These are phyloP conservation scores for Cathartes aura DNA, from an alignment of 2,113 vertebrate species.

Conservation along the genomic window DNA sequence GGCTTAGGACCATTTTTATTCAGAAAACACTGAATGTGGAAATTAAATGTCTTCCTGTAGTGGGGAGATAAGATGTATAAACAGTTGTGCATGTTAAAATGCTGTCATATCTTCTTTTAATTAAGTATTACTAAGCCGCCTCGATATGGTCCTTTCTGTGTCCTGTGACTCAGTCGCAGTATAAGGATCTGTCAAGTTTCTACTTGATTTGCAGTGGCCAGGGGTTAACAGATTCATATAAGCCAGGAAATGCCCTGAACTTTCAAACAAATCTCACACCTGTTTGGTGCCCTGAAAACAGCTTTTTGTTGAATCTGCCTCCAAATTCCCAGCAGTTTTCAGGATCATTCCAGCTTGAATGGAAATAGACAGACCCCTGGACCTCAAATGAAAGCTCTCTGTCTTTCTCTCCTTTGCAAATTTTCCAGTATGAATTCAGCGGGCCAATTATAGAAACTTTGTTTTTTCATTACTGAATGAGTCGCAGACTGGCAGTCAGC, in stretches of 20 bases:
- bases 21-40: background rate
- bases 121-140: background rate
- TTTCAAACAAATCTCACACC: background rate
- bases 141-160: background rate
- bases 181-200: background rate
- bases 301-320: background rate
- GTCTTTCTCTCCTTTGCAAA: background rate
- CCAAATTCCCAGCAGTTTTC: background rate
- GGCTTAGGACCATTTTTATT: background rate
- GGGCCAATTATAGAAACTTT: background rate
- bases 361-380: background rate
- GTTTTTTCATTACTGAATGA: background rate
- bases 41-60: background rate
- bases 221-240: background rate
- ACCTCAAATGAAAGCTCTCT: background rate
- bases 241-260: background rate
- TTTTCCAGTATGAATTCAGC: background rate
- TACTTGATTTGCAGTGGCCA: background rate
- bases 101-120: conserved; percentile 14
- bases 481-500: background rate
- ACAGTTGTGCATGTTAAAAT: background rate
- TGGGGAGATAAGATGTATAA: background rate
- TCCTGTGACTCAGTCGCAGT: background rate
- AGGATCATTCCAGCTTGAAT: background rate
- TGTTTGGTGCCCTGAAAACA: background rate